Conservation (phyloP, 2,797 vertebrate genomes). For the Pipistrellus pygmaeus region DNA sequence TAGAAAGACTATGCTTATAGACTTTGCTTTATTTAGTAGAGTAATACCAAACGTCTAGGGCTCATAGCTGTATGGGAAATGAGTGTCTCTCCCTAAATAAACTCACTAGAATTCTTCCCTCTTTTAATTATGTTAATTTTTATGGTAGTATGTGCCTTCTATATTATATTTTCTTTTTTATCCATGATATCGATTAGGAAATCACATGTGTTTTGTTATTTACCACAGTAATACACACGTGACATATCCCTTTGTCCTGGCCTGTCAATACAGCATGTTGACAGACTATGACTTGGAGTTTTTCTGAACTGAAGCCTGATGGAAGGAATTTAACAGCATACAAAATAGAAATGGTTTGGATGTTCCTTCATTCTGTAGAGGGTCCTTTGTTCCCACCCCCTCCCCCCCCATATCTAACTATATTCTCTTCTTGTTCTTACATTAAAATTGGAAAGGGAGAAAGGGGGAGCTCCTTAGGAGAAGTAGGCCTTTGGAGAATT, state of each 20-base stretch:
- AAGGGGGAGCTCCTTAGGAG: conserved; percentile 69
- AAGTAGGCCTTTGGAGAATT: conserved; percentile 70
- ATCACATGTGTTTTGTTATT: not conserved
- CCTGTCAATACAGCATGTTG: not conserved
- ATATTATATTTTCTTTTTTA: conserved; percentile 4
- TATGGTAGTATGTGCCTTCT: not conserved
- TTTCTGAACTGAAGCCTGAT: conserved; percentile 52
- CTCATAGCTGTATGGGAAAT: not conserved
- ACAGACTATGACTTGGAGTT: not conserved
- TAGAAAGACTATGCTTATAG: not conserved
- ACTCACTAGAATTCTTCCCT: not conserved
- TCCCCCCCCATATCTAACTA: not conserved
- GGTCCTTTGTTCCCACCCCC: conserved; percentile 69
- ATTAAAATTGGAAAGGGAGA: conserved; percentile 62
- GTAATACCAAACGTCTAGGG: not conserved
- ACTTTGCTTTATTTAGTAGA: not conserved
- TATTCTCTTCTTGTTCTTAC: conserved; percentile 62
- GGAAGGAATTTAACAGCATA: not conserved
- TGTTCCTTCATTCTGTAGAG: conserved; percentile 52
- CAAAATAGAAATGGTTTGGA: conserved; percentile 6
- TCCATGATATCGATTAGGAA: not conserved
- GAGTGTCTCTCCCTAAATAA: conserved; percentile 44
- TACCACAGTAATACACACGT: not conserved
- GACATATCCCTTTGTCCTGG: not conserved
- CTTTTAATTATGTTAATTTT: conserved; percentile 22